Base-by-base conservation (phyloP, 2,888 invertebrate genomes). In the Cerceris rybyensis region DNA sequence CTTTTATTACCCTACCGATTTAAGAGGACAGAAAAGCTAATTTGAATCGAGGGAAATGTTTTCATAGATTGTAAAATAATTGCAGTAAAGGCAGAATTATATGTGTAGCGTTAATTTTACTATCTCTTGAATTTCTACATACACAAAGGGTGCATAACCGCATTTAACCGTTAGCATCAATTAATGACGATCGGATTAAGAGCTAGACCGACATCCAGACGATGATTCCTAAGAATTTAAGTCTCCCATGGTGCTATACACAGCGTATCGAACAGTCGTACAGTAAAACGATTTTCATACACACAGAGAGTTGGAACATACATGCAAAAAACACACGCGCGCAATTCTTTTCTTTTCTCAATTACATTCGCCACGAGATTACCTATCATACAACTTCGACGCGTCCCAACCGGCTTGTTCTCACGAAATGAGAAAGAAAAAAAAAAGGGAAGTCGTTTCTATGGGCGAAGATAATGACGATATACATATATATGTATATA, bases 71-170 rank as follows among this genome's bases (percentile, higher is more conserved):
- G 28, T 28, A 28, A 28, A 28, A 28, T 28, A 28, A 28, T 28
- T 28, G 28, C 28, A 39, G 17, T n/a, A 11, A 16, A 8, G 42
- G 13, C 11, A 5, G 7, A 13, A 8, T 28, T 11, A 11, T 74
- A 60, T 67, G 54, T 79, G 73, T 81, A 82, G 86, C 80, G 84
- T 86, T 81, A 80, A 83, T 74, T 86, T 88, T 88, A 89, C 88
- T 87, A 75, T 87, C 78, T 86, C 80, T 86, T 86, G 74, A 77
- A 77, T 81, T 78, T 86, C 82, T 86, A 87, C 86, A 85, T 88
- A 84, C 82, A 87, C 78, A 84, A 80, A 83, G 76, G 74, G 57
- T 83, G 85, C 84, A 76, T 81, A 85, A 84, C 80, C 83, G 82
- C 82, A 76, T 82, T 85, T 73, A 80, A 83, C 79, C 81, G 74